A percentile compares a stretch with the other conserved stretches of the same genome.
phyloP scores from a whole-genome alignment of 2,113 vertebrate genomes.

The Campylorhamphus procurvoides region DNA sequence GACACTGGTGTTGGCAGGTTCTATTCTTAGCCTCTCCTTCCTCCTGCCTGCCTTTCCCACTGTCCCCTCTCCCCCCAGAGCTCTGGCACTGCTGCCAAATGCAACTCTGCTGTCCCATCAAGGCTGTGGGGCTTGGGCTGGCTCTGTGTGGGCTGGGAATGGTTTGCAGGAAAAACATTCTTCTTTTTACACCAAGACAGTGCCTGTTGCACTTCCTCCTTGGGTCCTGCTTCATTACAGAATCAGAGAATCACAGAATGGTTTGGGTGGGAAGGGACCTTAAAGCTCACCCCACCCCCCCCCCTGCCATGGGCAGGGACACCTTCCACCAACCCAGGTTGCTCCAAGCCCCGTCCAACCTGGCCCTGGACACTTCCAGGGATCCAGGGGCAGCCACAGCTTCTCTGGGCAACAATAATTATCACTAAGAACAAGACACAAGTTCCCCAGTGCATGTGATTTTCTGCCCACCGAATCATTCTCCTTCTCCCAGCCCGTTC shows the following conservation, averaged over 20 bases:
- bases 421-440: neutral
- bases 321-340: rapidly evolving
- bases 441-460: rapidly evolving
- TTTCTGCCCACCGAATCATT: rapidly evolving
- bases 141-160: neutral
- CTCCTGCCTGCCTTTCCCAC: neutral
- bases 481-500: neutral
- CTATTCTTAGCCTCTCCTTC: neutral
- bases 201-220: neutral
- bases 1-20: neutral
- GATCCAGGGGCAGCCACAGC: too few relatives aligned
- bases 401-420: neutral
- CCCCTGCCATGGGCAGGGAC: neutral
- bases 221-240: neutral
- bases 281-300: rapidly evolving
- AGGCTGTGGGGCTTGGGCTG: neutral
- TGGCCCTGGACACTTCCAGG: neutral
- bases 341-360: rapidly evolving
- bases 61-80: neutral
- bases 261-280: neutral
- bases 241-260: neutral
- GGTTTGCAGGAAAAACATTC: neutral
- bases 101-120: neutral
- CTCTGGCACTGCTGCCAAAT: neutral
- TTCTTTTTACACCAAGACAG: neutral